Evolutionary conservation across 2,888 invertebrate species (phyloP).

Genomic region (Lordiphosa andalusiaca): DNA sequence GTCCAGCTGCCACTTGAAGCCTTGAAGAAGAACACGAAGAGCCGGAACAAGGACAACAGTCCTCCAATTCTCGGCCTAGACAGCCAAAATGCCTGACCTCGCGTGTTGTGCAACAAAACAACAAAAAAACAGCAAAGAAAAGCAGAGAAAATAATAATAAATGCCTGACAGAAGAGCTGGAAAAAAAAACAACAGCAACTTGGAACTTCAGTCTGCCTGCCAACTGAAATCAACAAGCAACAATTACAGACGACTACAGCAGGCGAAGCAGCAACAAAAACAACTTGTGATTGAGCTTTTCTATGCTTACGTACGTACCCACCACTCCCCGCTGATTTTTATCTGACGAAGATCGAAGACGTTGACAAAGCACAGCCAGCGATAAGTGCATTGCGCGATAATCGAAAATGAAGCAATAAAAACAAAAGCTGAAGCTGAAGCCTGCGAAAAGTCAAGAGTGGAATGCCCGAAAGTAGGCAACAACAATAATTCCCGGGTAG

Average conservation of each 20-base stretch:
- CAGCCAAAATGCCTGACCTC: conserved; percentile 22
- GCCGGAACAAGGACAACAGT: conserved; percentile 18
- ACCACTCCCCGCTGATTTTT: neutral
- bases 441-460: conserved; percentile 19
- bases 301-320: neutral
- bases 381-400: conserved; percentile 66
- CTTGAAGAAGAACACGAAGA: conserved; percentile 13
- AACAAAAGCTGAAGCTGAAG: conserved; percentile 50
- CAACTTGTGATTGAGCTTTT: conserved; percentile 50
- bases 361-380: conserved; percentile 50
- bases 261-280: conserved; percentile 17
- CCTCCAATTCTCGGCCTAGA: conserved; percentile 31
- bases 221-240: conserved; percentile 69
- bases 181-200: conserved; percentile 17
- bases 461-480: conserved; percentile 18
- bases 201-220: conserved; percentile 31
- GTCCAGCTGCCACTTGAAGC: conserved; percentile 35
- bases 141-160: too few relatives aligned
- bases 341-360: conserved; percentile 54
- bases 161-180: too few relatives aligned
- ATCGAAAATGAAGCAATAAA: conserved; percentile 69
- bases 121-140: neutral
- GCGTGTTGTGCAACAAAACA: conserved; percentile 28
- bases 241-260: conserved; percentile 52
- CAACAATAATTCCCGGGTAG: conserved; percentile 40